A percentile compares a stretch with the other conserved stretches of the same genome.
phyloP scores from a whole-genome alignment of 2,113 vertebrate species.

The Dunckerocampus dactyliophorus region DNA sequence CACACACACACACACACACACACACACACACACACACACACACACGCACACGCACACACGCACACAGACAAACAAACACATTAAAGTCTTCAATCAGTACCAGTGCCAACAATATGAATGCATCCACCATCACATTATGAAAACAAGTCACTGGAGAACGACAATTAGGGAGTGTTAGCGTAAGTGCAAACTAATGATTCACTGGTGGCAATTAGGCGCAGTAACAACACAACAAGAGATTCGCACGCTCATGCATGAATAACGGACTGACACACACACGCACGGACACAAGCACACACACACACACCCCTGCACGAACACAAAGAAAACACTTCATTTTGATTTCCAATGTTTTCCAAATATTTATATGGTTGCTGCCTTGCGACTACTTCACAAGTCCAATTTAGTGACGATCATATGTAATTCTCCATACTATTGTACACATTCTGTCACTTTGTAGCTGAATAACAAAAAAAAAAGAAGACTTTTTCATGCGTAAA shows the following conservation, averaged over 20 bases:
- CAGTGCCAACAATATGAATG: conserved; percentile 28
- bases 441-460: no score
- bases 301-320: neutral
- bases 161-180: conserved; percentile 56
- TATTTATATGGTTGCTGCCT: no score
- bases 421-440: no score
- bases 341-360: no score
- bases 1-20: conserved; percentile 25
- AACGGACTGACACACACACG: conserved; percentile 25
- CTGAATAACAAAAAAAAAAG: no score
- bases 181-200: conserved; percentile 62
- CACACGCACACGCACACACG: conserved; percentile 13
- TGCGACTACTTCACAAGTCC: no score
- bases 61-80: conserved; percentile 22
- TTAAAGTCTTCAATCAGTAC: conserved; percentile 25
- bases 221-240: conserved; percentile 32
- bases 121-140: conserved; percentile 32
- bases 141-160: conserved; percentile 57
- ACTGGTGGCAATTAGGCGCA: conserved; percentile 56
- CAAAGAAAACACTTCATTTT: no score
- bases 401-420: no score
- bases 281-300: neutral
- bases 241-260: conserved; percentile 46
- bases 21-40: conserved; percentile 27
- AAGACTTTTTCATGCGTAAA: no score